Conservation (phyloP, 1,140 invertebrate genomes). For the Listronotus bonariensis region DNA sequence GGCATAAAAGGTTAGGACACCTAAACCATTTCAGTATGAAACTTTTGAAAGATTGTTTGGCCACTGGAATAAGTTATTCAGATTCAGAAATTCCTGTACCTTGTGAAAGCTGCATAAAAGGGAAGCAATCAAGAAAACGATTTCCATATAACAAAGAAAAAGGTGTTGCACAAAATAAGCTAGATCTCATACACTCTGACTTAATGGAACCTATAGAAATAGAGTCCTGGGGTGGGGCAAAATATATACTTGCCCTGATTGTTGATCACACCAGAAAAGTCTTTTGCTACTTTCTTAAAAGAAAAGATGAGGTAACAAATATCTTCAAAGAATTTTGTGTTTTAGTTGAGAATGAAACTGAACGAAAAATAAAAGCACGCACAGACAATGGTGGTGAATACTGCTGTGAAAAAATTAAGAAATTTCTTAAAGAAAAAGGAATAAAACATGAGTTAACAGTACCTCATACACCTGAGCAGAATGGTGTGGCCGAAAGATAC, state of each 20-base stretch:
- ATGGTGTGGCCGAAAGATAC: slow-evolving; percentile 53
- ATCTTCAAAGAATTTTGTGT: slow-evolving; percentile 41
- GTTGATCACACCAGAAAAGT: slow-evolving; percentile 53
- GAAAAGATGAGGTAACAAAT: slow-evolving; percentile 46
- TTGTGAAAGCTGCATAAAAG: slow-evolving; percentile 36
- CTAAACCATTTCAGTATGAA: slow-evolving; percentile 20
- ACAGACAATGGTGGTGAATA: slow-evolving; percentile 52
- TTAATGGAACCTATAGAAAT: slow-evolving; percentile 37
- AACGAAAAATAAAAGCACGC: slow-evolving; percentile 44
- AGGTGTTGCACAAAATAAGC: slow-evolving; percentile 22
- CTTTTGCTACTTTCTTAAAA: slow-evolving; percentile 46
- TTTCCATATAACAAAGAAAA: slow-evolving; percentile 28
- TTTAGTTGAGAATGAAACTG: slow-evolving; percentile 52
- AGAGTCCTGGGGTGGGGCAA: slow-evolving; percentile 38
- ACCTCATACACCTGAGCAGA: slow-evolving; percentile 55
- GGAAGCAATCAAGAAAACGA: slow-evolving; percentile 34
- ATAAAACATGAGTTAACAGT: slow-evolving; percentile 54
- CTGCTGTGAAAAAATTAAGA: slow-evolving; percentile 41
- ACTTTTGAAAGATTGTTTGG: slow-evolving; percentile 26
- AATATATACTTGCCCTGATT: slow-evolving; percentile 54
- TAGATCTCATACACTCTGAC: slow-evolving; percentile 38
- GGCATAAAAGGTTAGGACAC: slow-evolving; percentile 34
- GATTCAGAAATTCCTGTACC: slow-evolving; percentile 7
- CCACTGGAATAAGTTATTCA: slow-evolving; percentile 22
- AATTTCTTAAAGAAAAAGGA: slow-evolving; percentile 42